Evolutionary conservation across 2,888 invertebrate species (phyloP).

Genomic region (Parnassius mnemosyne): DNA sequence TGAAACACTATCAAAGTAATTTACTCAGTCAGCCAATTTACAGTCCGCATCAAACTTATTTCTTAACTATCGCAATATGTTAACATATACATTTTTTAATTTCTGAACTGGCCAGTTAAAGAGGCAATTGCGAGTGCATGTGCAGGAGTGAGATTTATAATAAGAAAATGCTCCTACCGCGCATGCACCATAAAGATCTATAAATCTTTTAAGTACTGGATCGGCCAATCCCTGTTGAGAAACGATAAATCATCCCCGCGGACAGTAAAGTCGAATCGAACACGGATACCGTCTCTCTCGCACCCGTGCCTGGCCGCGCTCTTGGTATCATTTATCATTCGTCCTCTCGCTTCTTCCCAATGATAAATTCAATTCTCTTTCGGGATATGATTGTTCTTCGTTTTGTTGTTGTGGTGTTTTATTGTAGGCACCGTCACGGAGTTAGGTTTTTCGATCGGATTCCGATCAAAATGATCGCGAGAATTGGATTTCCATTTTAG

Average conservation of each 20-base stretch:
- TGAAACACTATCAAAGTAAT: constrained; percentile 47
- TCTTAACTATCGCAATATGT: constrained; percentile 63
- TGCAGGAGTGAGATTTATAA: constrained; percentile 79
- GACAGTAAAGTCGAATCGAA: constrained; percentile 68
- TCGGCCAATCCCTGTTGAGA: constrained; percentile 80
- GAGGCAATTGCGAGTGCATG: constrained; percentile 69
- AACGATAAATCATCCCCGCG: constrained; percentile 77
- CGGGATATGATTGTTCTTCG: constrained; percentile 77
- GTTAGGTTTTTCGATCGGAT: constrained; percentile 74
- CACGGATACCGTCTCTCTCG: constrained; percentile 58
- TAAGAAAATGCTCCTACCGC: constrained; percentile 79
- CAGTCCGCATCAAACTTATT: constrained; percentile 36
- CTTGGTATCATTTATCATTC: constrained; percentile 75
- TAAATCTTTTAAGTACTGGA: constrained; percentile 77
- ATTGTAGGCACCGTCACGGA: constrained; percentile 76
- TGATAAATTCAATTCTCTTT: constrained; percentile 81
- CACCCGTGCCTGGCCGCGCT: constrained; percentile 51
- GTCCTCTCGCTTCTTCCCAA: constrained; percentile 74
- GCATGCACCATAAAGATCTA: constrained; percentile 76
- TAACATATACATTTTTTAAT: constrained; percentile 71
- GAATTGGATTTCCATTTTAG: constrained; percentile 77
- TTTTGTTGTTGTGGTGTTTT: constrained; percentile 77
- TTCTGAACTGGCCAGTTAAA: constrained; percentile 64
- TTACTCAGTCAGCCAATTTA: constrained; percentile 65
- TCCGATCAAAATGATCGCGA: constrained; percentile 75